phyloP scores from a whole-genome alignment of 2,113 vertebrate species.

The Leptobrachium leishanense region DNA sequence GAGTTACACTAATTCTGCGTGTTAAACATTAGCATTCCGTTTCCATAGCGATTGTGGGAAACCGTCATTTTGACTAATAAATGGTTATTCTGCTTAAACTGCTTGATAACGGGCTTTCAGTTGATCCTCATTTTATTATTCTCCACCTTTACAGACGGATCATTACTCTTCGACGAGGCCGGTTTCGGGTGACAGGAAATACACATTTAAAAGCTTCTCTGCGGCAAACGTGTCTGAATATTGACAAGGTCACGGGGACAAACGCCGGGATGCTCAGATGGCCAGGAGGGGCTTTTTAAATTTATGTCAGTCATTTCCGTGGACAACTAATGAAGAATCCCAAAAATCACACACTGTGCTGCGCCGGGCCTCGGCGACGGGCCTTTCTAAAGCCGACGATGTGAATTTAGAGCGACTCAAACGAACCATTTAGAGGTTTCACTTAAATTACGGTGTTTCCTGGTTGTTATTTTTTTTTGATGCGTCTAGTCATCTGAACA shows the following conservation, averaged over 20 bases:
- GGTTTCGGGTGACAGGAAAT: too few species aligned
- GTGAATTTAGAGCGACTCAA: too few species aligned
- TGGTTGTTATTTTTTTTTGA: too few species aligned
- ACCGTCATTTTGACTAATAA: not conserved
- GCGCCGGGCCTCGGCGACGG: not conserved
- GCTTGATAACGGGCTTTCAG: not conserved
- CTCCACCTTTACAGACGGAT: too few species aligned
- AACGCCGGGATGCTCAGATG: not conserved
- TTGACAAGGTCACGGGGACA: not conserved
- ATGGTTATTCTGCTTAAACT: not conserved
- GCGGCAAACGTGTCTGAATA: not conserved
- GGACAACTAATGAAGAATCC: not conserved
- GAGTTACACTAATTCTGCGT: too few species aligned
- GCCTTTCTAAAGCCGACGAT: too few species aligned
- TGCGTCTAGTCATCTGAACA: too few species aligned
- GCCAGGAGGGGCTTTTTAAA: not conserved
- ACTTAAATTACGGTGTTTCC: too few species aligned
- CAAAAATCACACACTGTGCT: not conserved
- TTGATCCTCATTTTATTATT: too few species aligned
- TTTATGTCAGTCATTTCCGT: slow-evolving; percentile 2
- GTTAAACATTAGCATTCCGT: too few species aligned
- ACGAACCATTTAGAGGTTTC: too few species aligned
- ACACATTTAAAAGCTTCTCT: not conserved
- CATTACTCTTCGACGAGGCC: too few species aligned
- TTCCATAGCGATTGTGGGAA: not conserved